Evolutionary conservation across 2,888 invertebrate genomes (phyloP).

Genomic region (Pollenia labialis): DNA sequence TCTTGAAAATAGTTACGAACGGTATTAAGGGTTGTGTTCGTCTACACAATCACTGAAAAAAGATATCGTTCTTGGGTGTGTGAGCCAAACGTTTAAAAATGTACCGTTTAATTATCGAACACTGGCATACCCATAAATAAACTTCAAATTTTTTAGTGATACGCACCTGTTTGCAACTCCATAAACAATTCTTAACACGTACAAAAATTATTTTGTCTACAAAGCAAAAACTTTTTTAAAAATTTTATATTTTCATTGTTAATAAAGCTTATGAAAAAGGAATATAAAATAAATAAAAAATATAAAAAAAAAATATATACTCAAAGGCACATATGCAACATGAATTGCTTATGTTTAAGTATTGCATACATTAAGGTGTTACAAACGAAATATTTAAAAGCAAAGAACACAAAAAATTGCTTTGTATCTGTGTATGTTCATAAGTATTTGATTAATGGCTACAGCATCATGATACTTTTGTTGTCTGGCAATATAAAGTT

Average conservation of each 20-base stretch:
- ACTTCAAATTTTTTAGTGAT: background rate
- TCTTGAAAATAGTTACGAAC: no score
- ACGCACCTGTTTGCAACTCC: conserved; percentile 18
- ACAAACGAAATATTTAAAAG: conserved; percentile 13
- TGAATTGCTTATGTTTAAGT: conserved; percentile 1
- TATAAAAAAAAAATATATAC: background rate
- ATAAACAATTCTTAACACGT: conserved; percentile 63
- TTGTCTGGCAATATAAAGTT: conserved; percentile 57
- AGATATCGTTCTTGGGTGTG: no score
- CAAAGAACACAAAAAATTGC: background rate
- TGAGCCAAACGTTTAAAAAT: no score
- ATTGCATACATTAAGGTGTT: conserved; percentile 66
- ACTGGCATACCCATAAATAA: no score
- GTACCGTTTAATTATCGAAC: no score
- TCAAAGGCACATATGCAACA: background rate
- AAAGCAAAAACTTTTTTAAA: conserved; percentile 29
- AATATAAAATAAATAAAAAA: conserved; percentile 9
- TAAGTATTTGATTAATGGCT: conserved; percentile 54
- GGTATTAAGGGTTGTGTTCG: no score
- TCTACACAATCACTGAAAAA: no score
- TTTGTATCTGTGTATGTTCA: background rate
- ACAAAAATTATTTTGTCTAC: conserved; percentile 48
- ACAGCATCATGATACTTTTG: conserved; percentile 35
- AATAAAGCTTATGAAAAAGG: conserved; percentile 47
- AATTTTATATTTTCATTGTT: conserved; percentile 56